These are phyloP conservation scores for Zaprionus bogoriensis DNA, from an alignment of 2,888 invertebrate genomes.

Conservation along the genomic window DNA sequence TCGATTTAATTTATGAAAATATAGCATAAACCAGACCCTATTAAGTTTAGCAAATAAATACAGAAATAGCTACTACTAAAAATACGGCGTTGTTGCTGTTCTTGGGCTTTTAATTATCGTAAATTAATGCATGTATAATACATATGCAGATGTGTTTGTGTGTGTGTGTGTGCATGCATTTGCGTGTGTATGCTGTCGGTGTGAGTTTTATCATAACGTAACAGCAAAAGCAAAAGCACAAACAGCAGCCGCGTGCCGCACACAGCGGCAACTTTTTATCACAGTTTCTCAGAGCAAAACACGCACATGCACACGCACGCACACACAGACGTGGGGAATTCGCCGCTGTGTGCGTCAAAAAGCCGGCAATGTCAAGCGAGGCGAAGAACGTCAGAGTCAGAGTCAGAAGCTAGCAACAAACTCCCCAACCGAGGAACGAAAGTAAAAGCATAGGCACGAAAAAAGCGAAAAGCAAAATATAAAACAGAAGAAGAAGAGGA, in stretches of 20 bases:
- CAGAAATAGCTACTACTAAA: constrained; percentile 4
- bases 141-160: constrained; percentile 11
- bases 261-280: constrained; percentile 37
- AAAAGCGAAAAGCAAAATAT: constrained; percentile 18
- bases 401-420: constrained; percentile 39
- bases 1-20: constrained; percentile 65
- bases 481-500: constrained; percentile 18
- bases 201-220: constrained; percentile 47
- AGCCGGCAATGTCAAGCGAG: constrained; percentile 56
- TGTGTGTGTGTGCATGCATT: constrained; percentile 18
- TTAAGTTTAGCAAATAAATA: constrained; percentile 7
- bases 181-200: constrained; percentile 20
- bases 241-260: constrained; percentile 15
- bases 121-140: constrained; percentile 12
- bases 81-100: constrained; percentile 22
- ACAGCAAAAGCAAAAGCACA: too few relatives aligned
- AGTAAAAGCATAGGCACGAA: constrained; percentile 66
- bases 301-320: constrained; percentile 5
- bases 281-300: constrained; percentile 23
- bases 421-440: constrained; percentile 54
- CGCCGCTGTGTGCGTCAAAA: constrained; percentile 49
- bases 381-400: constrained; percentile 31
- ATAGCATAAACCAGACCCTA: constrained; percentile 22
- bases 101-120: constrained; percentile 44
- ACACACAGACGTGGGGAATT: constrained; percentile 33